Evolutionary conservation across 1,140 invertebrate species (phyloP).

Genomic region (Anoplolepis gracilipes): DNA sequence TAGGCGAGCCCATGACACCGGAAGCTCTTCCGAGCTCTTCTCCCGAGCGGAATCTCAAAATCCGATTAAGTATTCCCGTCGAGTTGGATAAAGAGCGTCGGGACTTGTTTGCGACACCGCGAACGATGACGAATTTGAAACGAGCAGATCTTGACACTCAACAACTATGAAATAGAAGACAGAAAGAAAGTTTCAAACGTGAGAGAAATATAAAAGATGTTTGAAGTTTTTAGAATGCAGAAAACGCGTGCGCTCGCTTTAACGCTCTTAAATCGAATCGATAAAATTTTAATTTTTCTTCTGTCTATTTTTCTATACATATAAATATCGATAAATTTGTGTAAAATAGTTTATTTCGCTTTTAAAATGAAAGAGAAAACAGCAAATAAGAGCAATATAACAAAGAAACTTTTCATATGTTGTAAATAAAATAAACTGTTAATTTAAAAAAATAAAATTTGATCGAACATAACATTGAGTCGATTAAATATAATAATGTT

Average conservation of each 20-base stretch:
- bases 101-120: slow-evolving; percentile 17
- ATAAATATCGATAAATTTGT: too few species aligned
- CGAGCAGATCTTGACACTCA: slow-evolving; percentile 29
- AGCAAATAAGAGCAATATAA: too few species aligned
- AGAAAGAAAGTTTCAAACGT: not conserved
- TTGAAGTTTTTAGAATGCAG: not conserved
- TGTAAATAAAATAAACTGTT: too few species aligned
- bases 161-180: not conserved
- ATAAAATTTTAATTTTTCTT: not conserved
- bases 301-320: too few species aligned
- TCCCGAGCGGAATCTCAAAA: slow-evolving; percentile 30
- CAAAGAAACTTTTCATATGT: too few species aligned
- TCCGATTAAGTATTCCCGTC: slow-evolving; percentile 30
- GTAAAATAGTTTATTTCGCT: not conserved
- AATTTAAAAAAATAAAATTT: too few species aligned
- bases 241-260: not conserved
- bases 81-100: slow-evolving; percentile 21
- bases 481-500: too few species aligned
- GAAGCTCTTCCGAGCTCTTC: not conserved
- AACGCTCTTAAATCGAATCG: not conserved
- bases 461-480: too few species aligned
- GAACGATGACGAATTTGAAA: not conserved
- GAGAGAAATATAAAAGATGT: not conserved
- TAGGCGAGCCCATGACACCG: not conserved
- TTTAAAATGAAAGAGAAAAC: too few species aligned